Percentiles rank a stretch among this genome's conserved stretches.
Evolutionary conservation across 2,888 invertebrate species (phyloP).

Genomic region (Gymnoscelis rufifasciata): DNA sequence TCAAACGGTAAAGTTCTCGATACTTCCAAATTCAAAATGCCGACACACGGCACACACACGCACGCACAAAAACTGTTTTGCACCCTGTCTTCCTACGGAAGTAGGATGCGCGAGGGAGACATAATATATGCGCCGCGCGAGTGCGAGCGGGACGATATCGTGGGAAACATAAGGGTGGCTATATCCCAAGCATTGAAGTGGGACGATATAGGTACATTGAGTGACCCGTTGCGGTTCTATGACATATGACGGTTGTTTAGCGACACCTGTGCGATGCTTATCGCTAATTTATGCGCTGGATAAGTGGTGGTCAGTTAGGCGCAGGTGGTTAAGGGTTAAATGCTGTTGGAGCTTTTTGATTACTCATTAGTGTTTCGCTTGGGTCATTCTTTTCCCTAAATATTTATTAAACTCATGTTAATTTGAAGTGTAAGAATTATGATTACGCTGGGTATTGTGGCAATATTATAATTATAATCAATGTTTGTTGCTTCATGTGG

Average conservation of each 20-base stretch:
- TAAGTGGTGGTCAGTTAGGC: constrained; percentile 17
- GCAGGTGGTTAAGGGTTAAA: constrained; percentile 23
- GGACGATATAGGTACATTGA: constrained; percentile 44
- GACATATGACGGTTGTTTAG: constrained; percentile 37
- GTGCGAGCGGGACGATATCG: constrained; percentile 52
- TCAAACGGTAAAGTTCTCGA: constrained; percentile 22
- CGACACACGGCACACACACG: constrained; percentile 69
- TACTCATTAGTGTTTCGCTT: too few relatives aligned
- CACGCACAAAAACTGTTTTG: constrained; percentile 66
- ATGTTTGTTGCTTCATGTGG: too few relatives aligned
- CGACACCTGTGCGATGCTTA: constrained; percentile 54
- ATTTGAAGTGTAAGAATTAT: too few relatives aligned
- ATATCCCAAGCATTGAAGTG: constrained; percentile 73
- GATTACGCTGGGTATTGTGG: too few relatives aligned
- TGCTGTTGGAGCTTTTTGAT: background rate
- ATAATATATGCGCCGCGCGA: constrained; percentile 9
- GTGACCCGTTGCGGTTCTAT: constrained; percentile 35
- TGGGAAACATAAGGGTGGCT: constrained; percentile 75
- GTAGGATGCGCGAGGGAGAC: constrained; percentile 45
- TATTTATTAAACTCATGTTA: too few relatives aligned
- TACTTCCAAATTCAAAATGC: constrained; percentile 32
- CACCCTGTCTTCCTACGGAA: constrained; percentile 73
- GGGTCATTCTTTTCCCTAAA: too few relatives aligned
- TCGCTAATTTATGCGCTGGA: constrained; percentile 39
- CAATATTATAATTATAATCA: too few relatives aligned